Percentiles rank a stretch among this genome's conserved stretches.
Evolutionary conservation across 2,113 vertebrate genomes (phyloP).

Genomic region (Lynx canadensis): DNA sequence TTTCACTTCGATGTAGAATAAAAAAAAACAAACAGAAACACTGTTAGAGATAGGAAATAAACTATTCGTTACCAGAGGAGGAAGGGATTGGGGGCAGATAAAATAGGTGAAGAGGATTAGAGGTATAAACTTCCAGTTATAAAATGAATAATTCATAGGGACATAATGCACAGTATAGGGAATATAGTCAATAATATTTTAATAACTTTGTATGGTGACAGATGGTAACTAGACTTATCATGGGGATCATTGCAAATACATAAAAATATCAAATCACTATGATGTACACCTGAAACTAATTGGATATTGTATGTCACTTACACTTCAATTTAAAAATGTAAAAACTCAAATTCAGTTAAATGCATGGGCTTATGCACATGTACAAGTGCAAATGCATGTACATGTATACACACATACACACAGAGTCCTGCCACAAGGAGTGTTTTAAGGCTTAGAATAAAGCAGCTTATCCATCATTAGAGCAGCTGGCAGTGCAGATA

Average conservation of each 20-base stretch:
- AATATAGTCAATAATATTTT: not conserved
- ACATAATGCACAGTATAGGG: not conserved
- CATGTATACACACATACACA: not conserved
- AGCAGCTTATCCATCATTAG: not conserved
- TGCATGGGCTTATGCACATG: not conserved
- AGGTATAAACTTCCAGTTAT: not conserved
- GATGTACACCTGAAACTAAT: not conserved
- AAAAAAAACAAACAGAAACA: not conserved
- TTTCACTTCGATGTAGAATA: not conserved
- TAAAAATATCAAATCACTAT: not conserved
- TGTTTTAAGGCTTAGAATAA: conserved; percentile 40
- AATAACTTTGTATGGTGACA: not conserved
- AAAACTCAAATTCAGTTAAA: not conserved
- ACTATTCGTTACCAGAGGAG: not conserved
- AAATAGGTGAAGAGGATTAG: not conserved
- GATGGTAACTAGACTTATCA: not conserved
- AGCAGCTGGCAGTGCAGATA: not conserved
- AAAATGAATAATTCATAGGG: not conserved
- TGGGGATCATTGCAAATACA: not conserved
- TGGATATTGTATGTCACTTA: not conserved
- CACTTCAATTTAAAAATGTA: not conserved
- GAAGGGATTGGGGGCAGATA: not conserved
- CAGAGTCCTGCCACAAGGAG: not conserved
- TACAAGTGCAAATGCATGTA: not conserved
- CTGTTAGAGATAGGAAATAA: not conserved